phyloP scores from a whole-genome alignment of 2,113 vertebrate genomes.

The Symphodus melops region DNA sequence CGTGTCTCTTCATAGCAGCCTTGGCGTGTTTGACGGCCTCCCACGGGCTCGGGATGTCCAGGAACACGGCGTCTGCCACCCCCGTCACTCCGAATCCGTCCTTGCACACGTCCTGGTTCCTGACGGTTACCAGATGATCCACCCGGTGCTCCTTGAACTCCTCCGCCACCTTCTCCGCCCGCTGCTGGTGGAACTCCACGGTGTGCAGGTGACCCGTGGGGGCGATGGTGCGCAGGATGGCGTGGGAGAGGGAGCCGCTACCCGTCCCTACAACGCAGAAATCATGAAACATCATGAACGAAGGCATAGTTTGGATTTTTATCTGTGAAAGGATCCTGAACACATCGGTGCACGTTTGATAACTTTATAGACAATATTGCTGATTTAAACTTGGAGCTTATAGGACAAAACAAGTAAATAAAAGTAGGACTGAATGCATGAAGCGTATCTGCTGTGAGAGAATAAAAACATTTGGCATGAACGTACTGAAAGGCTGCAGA shows the following conservation, averaged over 20 bases:
- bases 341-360: neutral
- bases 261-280: conserved; percentile 87
- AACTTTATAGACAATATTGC: no score
- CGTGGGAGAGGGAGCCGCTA: conserved; percentile 96
- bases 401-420: no score
- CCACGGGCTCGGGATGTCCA: conserved; percentile 97
- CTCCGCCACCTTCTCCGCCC: conserved; percentile 89
- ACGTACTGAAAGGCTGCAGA: no score
- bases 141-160: conserved; percentile 93
- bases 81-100: conserved; percentile 91
- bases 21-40: conserved; percentile 94
- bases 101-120: conserved; percentile 95
- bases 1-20: conserved; percentile 89
- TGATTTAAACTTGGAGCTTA: no score
- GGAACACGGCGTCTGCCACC: conserved; percentile 92
- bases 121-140: conserved; percentile 92
- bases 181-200: conserved; percentile 96
- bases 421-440: no score
- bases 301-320: no score
- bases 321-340: neutral
- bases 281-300: neutral
- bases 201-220: conserved; percentile 96
- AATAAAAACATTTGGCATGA: no score
- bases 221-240: conserved; percentile 93
- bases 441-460: no score